Base-by-base conservation (phyloP, 2,113 vertebrate species). In the Motacilla alba region DNA sequence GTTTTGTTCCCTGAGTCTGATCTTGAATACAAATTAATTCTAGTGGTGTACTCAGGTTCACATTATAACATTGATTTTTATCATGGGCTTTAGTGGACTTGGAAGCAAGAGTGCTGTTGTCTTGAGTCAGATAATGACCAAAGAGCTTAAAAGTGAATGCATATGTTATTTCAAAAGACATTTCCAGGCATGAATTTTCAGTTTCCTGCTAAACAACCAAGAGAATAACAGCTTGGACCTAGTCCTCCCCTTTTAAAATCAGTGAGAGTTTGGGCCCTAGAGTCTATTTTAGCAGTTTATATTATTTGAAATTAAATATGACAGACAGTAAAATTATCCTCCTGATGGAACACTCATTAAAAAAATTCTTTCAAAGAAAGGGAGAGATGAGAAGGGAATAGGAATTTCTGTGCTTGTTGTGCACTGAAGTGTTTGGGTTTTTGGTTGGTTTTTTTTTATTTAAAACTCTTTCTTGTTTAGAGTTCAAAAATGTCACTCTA, bases 401-500 rank as follows among this genome's bases (percentile, higher is more conserved):
- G 16, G 33, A 52, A 50, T 56, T 88, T 82, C 37, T 68, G 35
- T 83, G 63, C 26, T 89, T 90, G 3, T 31, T 77, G 35, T 47
- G 14, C 52, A 47, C 8, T 44, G 77, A 94, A 22, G 35, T 39
- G 58, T 10, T 52, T 52, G 49, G 18, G 22, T 6, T 19, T 13
- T 35, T 35, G 35, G 35, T 35, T 35, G 35, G 7, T 35, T 41
- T 94, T 95, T 78, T 55, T 81, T 79, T 50, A 72, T 80, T 82
- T 90, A 63, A 87, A 86, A 64, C 20, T 37, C 41, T 58, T 85
- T n/a, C 63, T 81, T 7, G 31, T 95, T 97, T 93, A 86, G 69
- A 90, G 52, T 88, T 96, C 97, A 88, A 93, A 95, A 92, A 79
- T 81, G 41, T 85, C 35, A 58, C 41, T 87, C 41, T 76, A 44